Evolutionary conservation across 2,888 invertebrate species (phyloP), one percentile per base, ranked within the genome.

Genomic region (Hanleya hanleyi): DNA sequence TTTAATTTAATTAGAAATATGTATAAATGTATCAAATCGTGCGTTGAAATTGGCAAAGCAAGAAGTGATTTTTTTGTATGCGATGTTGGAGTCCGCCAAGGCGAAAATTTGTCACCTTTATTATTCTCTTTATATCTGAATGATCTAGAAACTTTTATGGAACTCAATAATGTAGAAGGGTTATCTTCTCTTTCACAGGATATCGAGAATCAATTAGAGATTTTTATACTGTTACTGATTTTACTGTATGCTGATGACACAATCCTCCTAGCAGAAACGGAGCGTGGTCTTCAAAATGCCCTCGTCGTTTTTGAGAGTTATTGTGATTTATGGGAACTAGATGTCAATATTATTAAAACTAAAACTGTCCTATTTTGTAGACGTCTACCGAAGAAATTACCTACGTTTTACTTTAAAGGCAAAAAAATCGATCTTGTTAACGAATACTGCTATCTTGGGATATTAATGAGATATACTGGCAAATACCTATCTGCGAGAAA

Each of bases 331-430:
- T 74, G 70, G 71, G 49, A 50, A 18, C 62, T 68, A 15, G 37
- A 37, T 26, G 67, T 71, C 47, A 61, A 74, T 49, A 15, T 38
- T 29, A 22, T 57, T 9, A 69, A 69, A 47, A 66, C 65, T 37
- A 69, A 73, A 65, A 64, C 64, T 12, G n/a, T 74, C 15, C 62
- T 74, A 15, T 74, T 71, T 41, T 33, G n/a, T 37, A 38, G 68
- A 68, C 35, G 68, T 66, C 3, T 50, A 69, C 1, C 26, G 12
- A 38, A 18, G 69, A 38, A 32, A 15, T 33, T 61, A 26, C 29
- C 67, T 67, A 64, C 4, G 7, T 74, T 70, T 61, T 37, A n/a
- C 15, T 70, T 66, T 35, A 33, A 57, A 2, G 41, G 41, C 9
- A 1, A 50, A 15, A 26, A 37, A 0, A 35, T 76, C 38, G 71